Evolutionary conservation across 2,888 invertebrate genomes (phyloP).

Genomic region (Acleris sparsana): DNA sequence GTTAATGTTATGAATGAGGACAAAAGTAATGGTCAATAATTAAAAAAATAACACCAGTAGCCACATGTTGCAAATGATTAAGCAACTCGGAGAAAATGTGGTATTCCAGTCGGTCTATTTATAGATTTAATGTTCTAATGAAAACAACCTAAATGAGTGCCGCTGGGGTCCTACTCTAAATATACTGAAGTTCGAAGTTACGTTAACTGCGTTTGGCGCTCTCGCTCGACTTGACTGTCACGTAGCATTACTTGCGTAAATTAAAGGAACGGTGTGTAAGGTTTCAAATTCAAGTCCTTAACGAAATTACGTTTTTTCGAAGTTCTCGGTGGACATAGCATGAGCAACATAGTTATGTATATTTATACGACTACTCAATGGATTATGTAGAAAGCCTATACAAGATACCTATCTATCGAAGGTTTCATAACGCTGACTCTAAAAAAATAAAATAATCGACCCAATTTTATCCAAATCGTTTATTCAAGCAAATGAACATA

Average conservation of each 20-base stretch:
- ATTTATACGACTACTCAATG: background rate
- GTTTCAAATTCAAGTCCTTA: too few species aligned
- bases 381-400: too few species aligned
- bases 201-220: too few species aligned
- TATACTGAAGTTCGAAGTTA: too few species aligned
- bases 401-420: too few species aligned
- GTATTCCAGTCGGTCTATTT: background rate
- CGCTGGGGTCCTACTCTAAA: too few species aligned
- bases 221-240: too few species aligned
- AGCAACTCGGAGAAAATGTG: slow-evolving; percentile 2
- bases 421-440: background rate
- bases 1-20: background rate
- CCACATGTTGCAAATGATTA: slow-evolving; percentile 8
- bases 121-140: background rate
- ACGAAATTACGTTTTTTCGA: too few species aligned
- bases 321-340: background rate
- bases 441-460: slow-evolving; percentile 47
- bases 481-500: slow-evolving; percentile 84
- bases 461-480: slow-evolving; percentile 79
- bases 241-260: too few species aligned
- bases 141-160: background rate
- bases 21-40: background rate
- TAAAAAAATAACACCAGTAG: background rate
- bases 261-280: too few species aligned
- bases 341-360: background rate